phyloP scores from a whole-genome alignment of 2,113 vertebrate species.

The Garra rufa region DNA sequence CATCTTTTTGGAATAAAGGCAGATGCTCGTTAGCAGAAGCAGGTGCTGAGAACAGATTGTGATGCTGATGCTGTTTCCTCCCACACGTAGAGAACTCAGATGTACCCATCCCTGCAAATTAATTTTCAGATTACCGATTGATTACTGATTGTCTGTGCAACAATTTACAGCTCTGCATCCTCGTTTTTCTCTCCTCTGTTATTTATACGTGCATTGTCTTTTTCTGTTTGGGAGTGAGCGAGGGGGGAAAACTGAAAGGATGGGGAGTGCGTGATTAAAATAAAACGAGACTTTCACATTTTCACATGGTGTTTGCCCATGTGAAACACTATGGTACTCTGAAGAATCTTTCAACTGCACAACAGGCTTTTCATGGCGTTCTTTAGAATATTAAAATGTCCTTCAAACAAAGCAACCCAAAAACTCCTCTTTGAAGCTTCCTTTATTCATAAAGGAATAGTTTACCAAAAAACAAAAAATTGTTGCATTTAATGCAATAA shows the following conservation, averaged over 20 bases:
- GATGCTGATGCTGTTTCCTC: constrained; percentile 66
- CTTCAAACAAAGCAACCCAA: too few species aligned
- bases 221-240: background rate
- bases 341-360: background rate
- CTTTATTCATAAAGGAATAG: background rate
- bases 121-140: constrained; percentile 74
- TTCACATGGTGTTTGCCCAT: background rate
- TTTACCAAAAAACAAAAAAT: background rate
- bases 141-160: constrained; percentile 75
- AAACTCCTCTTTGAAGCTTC: background rate
- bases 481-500: too few species aligned
- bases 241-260: constrained; percentile 24
- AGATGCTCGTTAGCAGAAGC: constrained; percentile 76
- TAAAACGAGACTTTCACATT: background rate
- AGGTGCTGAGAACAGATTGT: constrained; percentile 80
- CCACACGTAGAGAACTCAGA: constrained; percentile 68
- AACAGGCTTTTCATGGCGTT: too few species aligned
- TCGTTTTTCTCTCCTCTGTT: constrained; percentile 34
- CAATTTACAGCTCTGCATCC: constrained; percentile 59
- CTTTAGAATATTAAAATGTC: too few species aligned
- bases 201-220: constrained; percentile 3
- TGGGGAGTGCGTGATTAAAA: constrained; percentile 49
- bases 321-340: background rate
- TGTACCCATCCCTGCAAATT: constrained; percentile 76
- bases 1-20: constrained; percentile 73